phyloP scores from a whole-genome alignment of 92 coral and sea anemone species.

The Palythoa grandis region DNA sequence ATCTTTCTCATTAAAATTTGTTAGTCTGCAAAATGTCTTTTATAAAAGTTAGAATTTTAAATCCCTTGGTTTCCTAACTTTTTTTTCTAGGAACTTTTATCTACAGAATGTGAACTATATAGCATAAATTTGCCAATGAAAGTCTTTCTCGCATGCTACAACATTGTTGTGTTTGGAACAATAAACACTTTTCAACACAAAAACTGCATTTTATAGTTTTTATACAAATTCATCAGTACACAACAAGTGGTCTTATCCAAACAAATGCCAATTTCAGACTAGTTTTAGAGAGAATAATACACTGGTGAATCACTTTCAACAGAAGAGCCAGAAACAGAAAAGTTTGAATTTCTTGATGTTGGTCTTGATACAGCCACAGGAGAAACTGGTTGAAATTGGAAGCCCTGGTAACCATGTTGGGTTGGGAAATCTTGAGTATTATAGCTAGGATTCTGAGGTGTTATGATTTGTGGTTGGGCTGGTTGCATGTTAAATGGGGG shows the following conservation, averaged over 20 bases:
- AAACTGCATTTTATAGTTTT: background rate
- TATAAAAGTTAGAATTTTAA: background rate
- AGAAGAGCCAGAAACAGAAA: slow-evolving; percentile 37
- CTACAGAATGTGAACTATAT: slow-evolving; percentile 8
- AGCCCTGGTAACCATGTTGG: slow-evolving; percentile 32
- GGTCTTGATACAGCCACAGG: slow-evolving; percentile 28
- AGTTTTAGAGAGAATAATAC: slow-evolving; percentile 18
- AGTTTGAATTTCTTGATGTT: slow-evolving; percentile 28
- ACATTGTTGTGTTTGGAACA: slow-evolving; percentile 22
- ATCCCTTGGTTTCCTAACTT: background rate
- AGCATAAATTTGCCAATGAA: slow-evolving; percentile 12
- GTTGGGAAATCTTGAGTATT: slow-evolving; percentile 29
- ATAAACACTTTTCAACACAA: background rate
- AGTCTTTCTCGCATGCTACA: slow-evolving; percentile 24
- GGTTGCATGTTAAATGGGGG: slow-evolving; percentile 27
- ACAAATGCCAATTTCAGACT: background rate
- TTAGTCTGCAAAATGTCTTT: too few relatives aligned
- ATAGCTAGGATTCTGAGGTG: slow-evolving; percentile 15
- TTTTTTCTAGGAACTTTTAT: background rate
- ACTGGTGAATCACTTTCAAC: slow-evolving; percentile 30
- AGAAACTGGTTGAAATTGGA: slow-evolving; percentile 28
- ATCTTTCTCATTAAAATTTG: background rate
- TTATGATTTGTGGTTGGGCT: slow-evolving; percentile 17
- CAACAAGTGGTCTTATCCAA: slow-evolving; percentile 28
- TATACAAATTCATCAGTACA: slow-evolving; percentile 21